Base-by-base conservation (phyloP, 2,113 vertebrate species). In the Procavia capensis region DNA sequence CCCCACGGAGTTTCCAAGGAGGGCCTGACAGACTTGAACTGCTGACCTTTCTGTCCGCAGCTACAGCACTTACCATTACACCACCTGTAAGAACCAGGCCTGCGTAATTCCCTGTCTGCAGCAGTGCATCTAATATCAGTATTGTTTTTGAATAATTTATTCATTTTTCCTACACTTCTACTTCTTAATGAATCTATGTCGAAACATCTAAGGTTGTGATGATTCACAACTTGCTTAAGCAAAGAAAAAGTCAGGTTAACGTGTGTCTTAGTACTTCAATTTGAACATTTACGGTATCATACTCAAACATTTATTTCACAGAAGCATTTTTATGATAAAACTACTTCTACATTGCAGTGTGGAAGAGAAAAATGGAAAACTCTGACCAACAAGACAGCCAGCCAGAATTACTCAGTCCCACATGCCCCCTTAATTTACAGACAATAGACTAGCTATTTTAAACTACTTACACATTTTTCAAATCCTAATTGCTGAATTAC, bases 401-500 rank as follows among this genome's bases (percentile, higher is more conserved):
- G 39, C 34, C 47, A 76, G 20, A 76, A 25, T 47, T 61, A 88
- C 31, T 47, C 57, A 84, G 39, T 61, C 10, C 36, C 57, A 59
- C 27, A 36, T 36, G 27, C 25, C 80, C 9, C 16, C 27, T 68
- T 89, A 63, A 85, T 45, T 85, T 88, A 74, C 11, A 92, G n/a
- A 27, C 36, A 87, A 11, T 14, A 34, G 41, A 24, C n/a, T 39
- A 92, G 63, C 43, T 39, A 88, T 16, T 89, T 70, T 47, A 88
- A 92, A 45, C 57, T 82, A 82, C 19, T 61, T 9, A 47, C 24
- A 87, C 3, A 84, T 64, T 95, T 95, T 91, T 93, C 83, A 88
- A 96, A 85, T 93, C 90, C 78, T 16, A 80, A 66, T 2, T 72
- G 10, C 27, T 80, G 25, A 79, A 85, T 20, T 4, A n/a, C 36